Conservation (phyloP, 2,888 invertebrate genomes). For the Abscondita cerata region DNA sequence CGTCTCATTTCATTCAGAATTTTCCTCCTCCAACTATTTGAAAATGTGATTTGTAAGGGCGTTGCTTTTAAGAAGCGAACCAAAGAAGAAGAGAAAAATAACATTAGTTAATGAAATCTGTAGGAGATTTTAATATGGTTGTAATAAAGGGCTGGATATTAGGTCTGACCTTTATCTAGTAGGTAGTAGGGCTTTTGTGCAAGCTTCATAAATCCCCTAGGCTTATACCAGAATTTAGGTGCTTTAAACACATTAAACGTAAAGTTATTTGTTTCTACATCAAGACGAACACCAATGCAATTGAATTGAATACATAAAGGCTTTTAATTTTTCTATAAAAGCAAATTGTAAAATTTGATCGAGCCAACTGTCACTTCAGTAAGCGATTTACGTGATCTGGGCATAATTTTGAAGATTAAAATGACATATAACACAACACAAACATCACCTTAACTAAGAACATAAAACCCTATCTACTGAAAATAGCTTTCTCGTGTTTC, state of each 20-base stretch:
- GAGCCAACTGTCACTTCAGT: neutral
- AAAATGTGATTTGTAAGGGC: conserved; percentile 23
- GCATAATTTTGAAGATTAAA: conserved; percentile 1
- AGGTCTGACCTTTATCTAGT: conserved; percentile 36
- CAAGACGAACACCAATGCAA: conserved; percentile 27
- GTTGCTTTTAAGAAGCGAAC: neutral
- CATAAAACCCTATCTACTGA: conserved; percentile 4
- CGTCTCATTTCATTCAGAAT: neutral
- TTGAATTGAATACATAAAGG: too few relatives aligned
- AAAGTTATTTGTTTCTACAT: conserved; percentile 32
- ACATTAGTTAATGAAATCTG: conserved; percentile 16
- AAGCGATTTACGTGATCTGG: conserved; percentile 7
- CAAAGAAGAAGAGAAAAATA: neutral
- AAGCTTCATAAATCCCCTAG: conserved; percentile 34
- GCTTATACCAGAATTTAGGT: conserved; percentile 34
- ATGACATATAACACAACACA: neutral
- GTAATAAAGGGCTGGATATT: conserved; percentile 31
- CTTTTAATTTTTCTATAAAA: too few relatives aligned
- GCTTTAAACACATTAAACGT: conserved; percentile 37
- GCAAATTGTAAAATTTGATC: too few relatives aligned
- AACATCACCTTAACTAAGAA: conserved; percentile 2
- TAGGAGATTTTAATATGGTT: conserved; percentile 31
- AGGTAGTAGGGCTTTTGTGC: conserved; percentile 23
- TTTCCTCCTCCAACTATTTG: conserved; percentile 11
- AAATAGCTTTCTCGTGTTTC: conserved; percentile 6